Evolutionary conservation across 1,140 invertebrate species (phyloP).

Genomic region (Hypothenemus hampei): DNA sequence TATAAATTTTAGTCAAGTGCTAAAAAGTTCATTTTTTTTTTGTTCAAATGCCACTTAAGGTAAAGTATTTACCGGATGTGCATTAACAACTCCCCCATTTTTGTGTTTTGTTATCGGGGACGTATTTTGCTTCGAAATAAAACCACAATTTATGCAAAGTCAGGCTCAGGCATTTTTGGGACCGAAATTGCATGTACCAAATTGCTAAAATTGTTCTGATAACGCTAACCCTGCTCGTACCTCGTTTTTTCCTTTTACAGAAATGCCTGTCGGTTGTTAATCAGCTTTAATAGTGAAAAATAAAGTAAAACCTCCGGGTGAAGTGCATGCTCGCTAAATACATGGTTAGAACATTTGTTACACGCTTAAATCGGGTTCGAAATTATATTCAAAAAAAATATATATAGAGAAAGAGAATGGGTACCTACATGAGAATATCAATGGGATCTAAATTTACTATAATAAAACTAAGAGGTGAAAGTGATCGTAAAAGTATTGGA

Average conservation of each 20-base stretch:
- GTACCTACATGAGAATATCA: neutral
- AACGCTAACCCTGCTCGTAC: constrained; percentile 9
- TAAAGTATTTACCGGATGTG: neutral
- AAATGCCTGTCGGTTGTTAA: constrained; percentile 19
- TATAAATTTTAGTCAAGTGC: too few species aligned
- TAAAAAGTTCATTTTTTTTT: too few species aligned
- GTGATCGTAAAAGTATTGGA: neutral
- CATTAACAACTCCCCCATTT: constrained; percentile 12
- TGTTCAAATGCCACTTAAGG: too few species aligned
- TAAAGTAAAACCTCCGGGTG: too few species aligned
- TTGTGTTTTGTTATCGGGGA: constrained; percentile 17
- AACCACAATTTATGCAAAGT: constrained; percentile 22
- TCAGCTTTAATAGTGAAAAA: constrained; percentile 14
- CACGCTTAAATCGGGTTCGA: neutral
- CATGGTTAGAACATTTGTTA: constrained; percentile 3
- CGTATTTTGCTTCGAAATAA: constrained; percentile 14
- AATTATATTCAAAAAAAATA: neutral
- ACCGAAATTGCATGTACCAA: constrained; percentile 19
- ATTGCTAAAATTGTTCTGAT: constrained; percentile 22
- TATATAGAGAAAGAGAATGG: neutral
- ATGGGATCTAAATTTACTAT: neutral
- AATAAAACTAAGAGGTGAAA: neutral
- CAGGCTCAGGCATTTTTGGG: constrained; percentile 18
- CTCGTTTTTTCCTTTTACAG: constrained; percentile 9
- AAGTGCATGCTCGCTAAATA: neutral